Percentiles rank a stretch among this genome's conserved stretches.
These are phyloP conservation scores for Sweltsa coloradensis DNA, from an alignment of 1,140 invertebrate genomes.

Conservation along the genomic window DNA sequence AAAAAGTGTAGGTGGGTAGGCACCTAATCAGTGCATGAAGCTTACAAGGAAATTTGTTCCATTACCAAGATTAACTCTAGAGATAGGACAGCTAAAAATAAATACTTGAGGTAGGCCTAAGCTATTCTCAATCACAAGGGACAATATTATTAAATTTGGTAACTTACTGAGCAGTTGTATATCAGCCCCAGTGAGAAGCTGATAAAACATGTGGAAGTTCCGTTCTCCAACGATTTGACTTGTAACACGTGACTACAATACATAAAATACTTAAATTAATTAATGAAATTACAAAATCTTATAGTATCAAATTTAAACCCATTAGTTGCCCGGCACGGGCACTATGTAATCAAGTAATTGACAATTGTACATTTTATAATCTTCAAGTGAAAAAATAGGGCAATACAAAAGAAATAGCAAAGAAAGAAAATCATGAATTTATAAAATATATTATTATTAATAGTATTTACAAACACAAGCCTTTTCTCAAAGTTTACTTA, in stretches of 20 bases:
- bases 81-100: too few relatives aligned
- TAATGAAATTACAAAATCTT: too few relatives aligned
- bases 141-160: conserved; percentile 12
- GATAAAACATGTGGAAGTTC: conserved; percentile 87
- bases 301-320: too few relatives aligned
- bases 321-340: too few relatives aligned
- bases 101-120: too few relatives aligned
- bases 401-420: neutral
- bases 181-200: conserved; percentile 65
- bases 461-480: neutral
- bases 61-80: too few relatives aligned
- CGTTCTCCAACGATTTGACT: conserved; percentile 58
- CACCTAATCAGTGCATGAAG: too few relatives aligned
- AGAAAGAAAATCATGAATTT: neutral
- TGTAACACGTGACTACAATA: conserved; percentile 58
- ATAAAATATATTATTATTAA: neutral
- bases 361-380: too few relatives aligned
- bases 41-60: too few relatives aligned
- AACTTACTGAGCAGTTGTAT: conserved; percentile 61
- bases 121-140: too few relatives aligned
- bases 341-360: too few relatives aligned
- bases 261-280: conserved; percentile 17
- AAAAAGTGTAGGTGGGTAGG: too few relatives aligned
- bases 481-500: conserved; percentile 28
- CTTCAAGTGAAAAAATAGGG: neutral